Base-by-base conservation (phyloP, 30 jellyfish, hydroid and myxozoan species). In the Aurelia coerulea region DNA sequence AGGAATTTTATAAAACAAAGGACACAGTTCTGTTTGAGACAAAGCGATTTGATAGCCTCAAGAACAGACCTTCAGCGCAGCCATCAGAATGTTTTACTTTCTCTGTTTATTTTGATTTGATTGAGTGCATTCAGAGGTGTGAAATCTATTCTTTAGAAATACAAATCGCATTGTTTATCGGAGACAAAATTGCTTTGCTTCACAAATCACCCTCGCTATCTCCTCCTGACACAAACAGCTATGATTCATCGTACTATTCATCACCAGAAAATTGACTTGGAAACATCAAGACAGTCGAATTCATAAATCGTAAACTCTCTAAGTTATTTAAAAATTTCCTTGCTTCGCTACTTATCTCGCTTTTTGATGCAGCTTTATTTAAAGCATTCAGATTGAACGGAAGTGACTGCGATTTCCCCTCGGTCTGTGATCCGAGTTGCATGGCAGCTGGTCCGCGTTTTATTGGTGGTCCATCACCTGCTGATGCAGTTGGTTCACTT, bases 181-280 rank as follows among this genome's bases (percentile, higher is more conserved):
- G 51, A 39, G 51, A 3, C 4, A 3, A 3, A 9, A 9, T 3
- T 39, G 10, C 9, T 39, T 39, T 3, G 51, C 8, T 9, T 39
- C 8, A 39, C 9, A 3, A 39, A 39, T 39, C 51, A 39, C 51
- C 0, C 51, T 39, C 51, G 8, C 8, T 39, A 39, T 39, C 51
- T 2, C 51, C 51, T 39, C 9, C 51, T 39, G 51, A 39, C 51
- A 39, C 6, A 0, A 9, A 3, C 0, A 3, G 9, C 51, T 9
- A 39, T 39, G 8, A 39, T 9, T 39, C 51, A 42, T 14, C 32
- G 4, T 16, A 33, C 42, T n/a, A 60, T 50, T 73, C 77, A 39
- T 62, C 76, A 29, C 82, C 76, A 13, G 93, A 73, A 35, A 84
- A 84, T 54, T 73, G 87, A 62, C 87, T 84, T 18, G 93, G 93